Evolutionary conservation across 2,888 invertebrate genomes (phyloP), one percentile per base, ranked within the genome.

Genomic region (Idaea dimidiata): DNA sequence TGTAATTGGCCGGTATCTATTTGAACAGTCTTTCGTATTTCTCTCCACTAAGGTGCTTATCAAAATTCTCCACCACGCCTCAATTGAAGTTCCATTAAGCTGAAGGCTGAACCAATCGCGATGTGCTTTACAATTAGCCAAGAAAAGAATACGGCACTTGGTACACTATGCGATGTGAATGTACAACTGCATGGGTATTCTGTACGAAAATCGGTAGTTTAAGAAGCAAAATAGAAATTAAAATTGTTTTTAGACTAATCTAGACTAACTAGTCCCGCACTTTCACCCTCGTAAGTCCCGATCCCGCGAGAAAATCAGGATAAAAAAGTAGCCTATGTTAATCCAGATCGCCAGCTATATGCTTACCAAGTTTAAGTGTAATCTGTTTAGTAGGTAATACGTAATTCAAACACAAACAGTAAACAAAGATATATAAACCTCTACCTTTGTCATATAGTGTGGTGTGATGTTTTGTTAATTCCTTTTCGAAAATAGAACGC

Each of bases 81-180:
- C 43, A 43, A 43, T 43, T 17, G 56, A 56, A 56, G 56, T 14
- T 17, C 56, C 56, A 56, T 56, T 56, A 56, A 56, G 18, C 17
- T 56, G 18, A 18, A 56, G 56, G 56, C 54, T n/a, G 54, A 10
- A 56, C 56, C 58, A 55, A 66, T 65, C 61, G 69, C 72, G 66
- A 69, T 72, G 69, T 74, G 78, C 68, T 76, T 80, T 74, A 79
- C 79, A 79, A 82, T 82, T 79, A 79, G 75, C 75, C 62, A 72
- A 75, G 72, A 79, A 78, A 72, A 75, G 72, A 79, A 78, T 77
- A 74, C 71, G 71, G 68, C 62, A 62, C 69, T 62, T 18, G 54
- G 57, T 60, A 65, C 60, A 61, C 62, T 64, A 65, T 73, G 74
- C 71, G 72, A 62, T 43, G 56, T 57, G 74, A 75, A 77, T 77